phyloP scores from a whole-genome alignment of 2,888 invertebrate genomes.

The Cactoblastis cactorum region DNA sequence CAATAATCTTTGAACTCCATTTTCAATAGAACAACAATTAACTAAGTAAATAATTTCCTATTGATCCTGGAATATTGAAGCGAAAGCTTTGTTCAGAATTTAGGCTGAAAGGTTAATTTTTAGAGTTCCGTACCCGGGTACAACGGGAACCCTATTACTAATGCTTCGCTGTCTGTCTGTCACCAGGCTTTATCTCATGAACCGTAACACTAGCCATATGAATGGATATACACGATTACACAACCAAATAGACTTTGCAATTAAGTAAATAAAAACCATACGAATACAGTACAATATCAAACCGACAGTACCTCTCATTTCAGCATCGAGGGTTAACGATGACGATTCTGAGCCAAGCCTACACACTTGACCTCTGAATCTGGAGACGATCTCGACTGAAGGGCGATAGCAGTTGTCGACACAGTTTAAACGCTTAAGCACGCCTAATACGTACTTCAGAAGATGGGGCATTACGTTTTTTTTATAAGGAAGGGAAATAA shows the following conservation, averaged over 20 bases:
- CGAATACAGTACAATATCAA: too few relatives aligned
- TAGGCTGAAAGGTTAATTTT: too few relatives aligned
- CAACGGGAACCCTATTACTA: too few relatives aligned
- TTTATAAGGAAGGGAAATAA: background rate
- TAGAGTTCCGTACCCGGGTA: too few relatives aligned
- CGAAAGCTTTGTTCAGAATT: background rate
- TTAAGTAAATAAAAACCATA: too few relatives aligned
- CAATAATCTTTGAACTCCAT: conserved; percentile 3
- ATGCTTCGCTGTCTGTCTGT: too few relatives aligned
- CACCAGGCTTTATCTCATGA: too few relatives aligned
- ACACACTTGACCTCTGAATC: background rate
- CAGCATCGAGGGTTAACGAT: background rate
- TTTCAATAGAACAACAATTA: conserved; percentile 9
- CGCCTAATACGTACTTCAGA: background rate
- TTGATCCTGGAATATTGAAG: background rate
- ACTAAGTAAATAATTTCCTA: conserved; percentile 9
- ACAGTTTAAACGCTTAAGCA: background rate
- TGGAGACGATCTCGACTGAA: background rate
- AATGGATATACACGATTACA: too few relatives aligned
- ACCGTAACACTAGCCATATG: too few relatives aligned
- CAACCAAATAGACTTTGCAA: too few relatives aligned
- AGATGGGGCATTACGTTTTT: background rate
- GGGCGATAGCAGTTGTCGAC: background rate
- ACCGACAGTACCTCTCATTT: too few relatives aligned
- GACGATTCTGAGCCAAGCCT: background rate